A percentile compares a stretch with the other conserved stretches of the same genome.
Evolutionary conservation across 2,113 vertebrate species (phyloP).

Genomic region (Pelvicachromis taeniatus): DNA sequence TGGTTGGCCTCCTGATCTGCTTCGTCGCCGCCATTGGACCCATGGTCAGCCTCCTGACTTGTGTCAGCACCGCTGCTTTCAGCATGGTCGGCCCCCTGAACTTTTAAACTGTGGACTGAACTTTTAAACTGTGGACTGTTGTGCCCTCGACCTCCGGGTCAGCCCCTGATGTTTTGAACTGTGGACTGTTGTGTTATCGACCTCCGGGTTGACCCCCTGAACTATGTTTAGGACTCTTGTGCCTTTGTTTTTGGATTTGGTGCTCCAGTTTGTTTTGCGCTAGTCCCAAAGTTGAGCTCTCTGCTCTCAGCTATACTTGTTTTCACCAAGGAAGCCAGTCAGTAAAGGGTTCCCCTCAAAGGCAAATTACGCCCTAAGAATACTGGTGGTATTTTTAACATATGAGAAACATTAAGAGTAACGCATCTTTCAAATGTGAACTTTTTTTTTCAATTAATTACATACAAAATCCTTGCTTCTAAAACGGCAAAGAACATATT

Average conservation of each 20-base stretch:
- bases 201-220: too few species aligned
- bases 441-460: not conserved
- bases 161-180: too few species aligned
- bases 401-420: not conserved
- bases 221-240: too few species aligned
- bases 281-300: not conserved
- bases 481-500: not conserved
- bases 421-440: not conserved
- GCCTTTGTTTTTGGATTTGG: too few species aligned
- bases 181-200: too few species aligned
- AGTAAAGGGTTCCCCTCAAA: not conserved
- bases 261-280: too few species aligned
- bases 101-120: too few species aligned
- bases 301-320: not conserved
- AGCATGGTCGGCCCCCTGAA: too few species aligned
- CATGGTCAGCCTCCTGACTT: not conserved
- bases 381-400: not conserved
- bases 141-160: too few species aligned
- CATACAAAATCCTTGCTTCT: not conserved
- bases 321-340: not conserved
- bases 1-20: not conserved
- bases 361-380: not conserved
- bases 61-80: too few species aligned
- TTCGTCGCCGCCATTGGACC: not conserved
- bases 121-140: too few species aligned